phyloP scores from a whole-genome alignment of 2,888 invertebrate genomes.

The Busseola fusca region DNA sequence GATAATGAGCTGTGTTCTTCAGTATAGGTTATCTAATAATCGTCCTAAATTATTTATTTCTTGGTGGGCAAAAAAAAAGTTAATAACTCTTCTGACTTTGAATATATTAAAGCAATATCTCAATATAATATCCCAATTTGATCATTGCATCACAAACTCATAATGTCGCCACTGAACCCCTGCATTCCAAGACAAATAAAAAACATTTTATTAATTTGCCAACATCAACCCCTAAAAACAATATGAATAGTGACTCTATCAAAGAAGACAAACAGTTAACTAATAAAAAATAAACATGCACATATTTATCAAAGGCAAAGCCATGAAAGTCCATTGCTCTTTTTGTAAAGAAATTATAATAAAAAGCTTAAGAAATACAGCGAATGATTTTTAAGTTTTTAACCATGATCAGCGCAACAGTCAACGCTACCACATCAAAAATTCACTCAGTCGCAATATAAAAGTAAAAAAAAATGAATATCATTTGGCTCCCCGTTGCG shows the following conservation, averaged over 20 bases:
- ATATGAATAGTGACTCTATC: constrained; percentile 61
- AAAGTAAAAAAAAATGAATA: constrained; percentile 11
- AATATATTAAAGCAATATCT: background rate
- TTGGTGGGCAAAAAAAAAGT: background rate
- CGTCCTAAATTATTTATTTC: too few relatives aligned
- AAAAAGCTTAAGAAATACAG: background rate
- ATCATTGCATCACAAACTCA: background rate
- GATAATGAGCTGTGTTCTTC: too few relatives aligned
- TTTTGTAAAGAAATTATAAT: background rate
- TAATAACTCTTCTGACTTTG: background rate
- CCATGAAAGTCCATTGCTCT: background rate
- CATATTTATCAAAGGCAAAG: constrained; percentile 4
- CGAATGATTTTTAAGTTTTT: constrained; percentile 1
- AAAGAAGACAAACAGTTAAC: constrained; percentile 59
- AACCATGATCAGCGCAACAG: constrained; percentile 5
- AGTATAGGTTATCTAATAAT: too few relatives aligned
- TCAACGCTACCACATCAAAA: constrained; percentile 27
- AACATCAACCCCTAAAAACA: constrained; percentile 62
- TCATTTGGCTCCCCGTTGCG: constrained; percentile 64
- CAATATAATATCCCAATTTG: background rate
- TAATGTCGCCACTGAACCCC: background rate
- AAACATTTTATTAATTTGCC: constrained; percentile 56
- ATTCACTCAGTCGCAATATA: constrained; percentile 31
- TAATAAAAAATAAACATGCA: constrained; percentile 32
- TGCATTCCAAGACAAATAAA: background rate